Evolutionary conservation across 2,888 invertebrate genomes (phyloP), one percentile per base, ranked within the genome.

Genomic region (Dasysyrphus tricinctus): DNA sequence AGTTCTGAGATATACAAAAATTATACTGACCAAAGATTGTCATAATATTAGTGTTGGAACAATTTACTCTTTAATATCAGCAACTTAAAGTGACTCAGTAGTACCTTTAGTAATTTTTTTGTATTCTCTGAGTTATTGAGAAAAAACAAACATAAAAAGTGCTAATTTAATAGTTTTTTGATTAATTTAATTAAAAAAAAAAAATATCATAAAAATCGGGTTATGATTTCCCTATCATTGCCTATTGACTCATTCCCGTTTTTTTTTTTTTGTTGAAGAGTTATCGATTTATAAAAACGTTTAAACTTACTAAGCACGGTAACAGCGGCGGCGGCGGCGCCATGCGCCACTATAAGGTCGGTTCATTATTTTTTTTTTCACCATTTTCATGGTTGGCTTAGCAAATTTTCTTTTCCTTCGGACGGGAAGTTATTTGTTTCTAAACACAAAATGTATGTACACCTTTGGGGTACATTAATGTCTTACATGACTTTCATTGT

Each of bases 151-250:
- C 8, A 29, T 29, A 34, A 14, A 11, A 39, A 54, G 74, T 59
- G 57, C 5, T 67, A 61, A 56, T 76, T 80, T 80, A 61, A 80
- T 61, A 61, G 76, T 42, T 57, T 74, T 79, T 79, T 75, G 67
- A 83, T 57, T 70, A 57, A 83, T 80, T 80, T 49, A 49, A 79
- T 70, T 63, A 49, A 61, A 69, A 5, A 61, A 69, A 61, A 67
- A 67, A 78, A 42, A n/a, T 14, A 6, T 29, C 16, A 14, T 24
- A 44, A 19, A 56, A 49, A 65, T 47, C 63, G 16, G 29, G 16
- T 47, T 65, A 49, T 59, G 49, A 59, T 78, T 82, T 74, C 42
- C 73, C 82, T 47, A n/a, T n/a, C n/a, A n/a, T n/a, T n/a, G n/a
- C n/a, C 5, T 3, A 32, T 32, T 16, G 49, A 61, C 42, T 61